These are phyloP conservation scores for Austrofundulus limnaeus DNA, from an alignment of 2,113 vertebrate species.

Conservation along the genomic window DNA sequence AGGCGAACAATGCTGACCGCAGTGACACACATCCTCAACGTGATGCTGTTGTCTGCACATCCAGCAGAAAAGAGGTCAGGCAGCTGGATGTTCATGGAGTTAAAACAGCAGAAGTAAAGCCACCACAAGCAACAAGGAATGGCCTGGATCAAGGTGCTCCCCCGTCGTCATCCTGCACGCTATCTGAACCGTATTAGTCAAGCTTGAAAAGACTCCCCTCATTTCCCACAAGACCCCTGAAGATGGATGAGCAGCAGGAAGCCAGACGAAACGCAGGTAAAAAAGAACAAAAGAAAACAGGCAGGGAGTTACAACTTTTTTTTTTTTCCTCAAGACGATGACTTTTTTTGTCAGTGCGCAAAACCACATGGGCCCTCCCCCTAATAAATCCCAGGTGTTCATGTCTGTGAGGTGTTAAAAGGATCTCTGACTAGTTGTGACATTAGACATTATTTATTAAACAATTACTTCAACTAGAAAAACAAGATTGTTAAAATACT, in stretches of 20 bases:
- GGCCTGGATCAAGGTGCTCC: conserved; percentile 66
- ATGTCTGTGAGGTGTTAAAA: conserved; percentile 62
- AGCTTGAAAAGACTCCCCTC: conserved; percentile 54
- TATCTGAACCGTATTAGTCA: conserved; percentile 71
- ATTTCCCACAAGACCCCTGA: conserved; percentile 45
- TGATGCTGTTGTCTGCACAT: conserved; percentile 34
- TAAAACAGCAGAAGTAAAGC: conserved; percentile 41
- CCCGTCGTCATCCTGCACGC: conserved; percentile 62
- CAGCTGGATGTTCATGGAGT: conserved; percentile 62
- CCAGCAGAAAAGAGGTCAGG: conserved; percentile 46
- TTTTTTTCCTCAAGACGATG: conserved; percentile 34
- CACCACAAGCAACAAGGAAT: conserved; percentile 56
- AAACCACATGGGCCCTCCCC: conserved; percentile 42
- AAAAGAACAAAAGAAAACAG: conserved; percentile 42
- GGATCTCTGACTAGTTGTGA: too few species aligned
- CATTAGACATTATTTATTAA: too few species aligned
- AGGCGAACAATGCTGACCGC: conserved; percentile 42
- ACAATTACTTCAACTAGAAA: too few species aligned
- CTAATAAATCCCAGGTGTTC: conserved; percentile 77
- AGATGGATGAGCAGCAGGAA: conserved; percentile 60
- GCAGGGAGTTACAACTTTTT: conserved; percentile 40
- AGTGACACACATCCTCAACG: conserved; percentile 42
- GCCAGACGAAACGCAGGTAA: conserved; percentile 57
- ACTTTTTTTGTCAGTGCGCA: conserved; percentile 31
- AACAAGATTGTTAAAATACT: too few species aligned